phyloP scores from a whole-genome alignment of 2,888 invertebrate genomes.

The Polietes domitor region DNA sequence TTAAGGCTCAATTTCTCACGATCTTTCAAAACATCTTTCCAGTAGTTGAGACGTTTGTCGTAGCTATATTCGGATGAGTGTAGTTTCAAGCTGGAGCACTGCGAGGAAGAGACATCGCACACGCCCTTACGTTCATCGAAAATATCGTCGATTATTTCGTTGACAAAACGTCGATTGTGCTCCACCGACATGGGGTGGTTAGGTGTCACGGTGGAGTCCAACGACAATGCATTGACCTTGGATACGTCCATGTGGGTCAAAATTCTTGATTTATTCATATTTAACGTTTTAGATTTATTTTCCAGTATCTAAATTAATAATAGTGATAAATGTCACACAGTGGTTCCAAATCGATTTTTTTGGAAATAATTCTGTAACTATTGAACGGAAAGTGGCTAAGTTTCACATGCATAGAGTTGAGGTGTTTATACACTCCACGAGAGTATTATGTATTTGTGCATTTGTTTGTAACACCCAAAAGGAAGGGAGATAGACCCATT shows the following conservation, averaged over 20 bases:
- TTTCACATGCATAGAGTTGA: too few relatives aligned
- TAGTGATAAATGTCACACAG: too few relatives aligned
- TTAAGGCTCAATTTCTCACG: slow-evolving; percentile 67
- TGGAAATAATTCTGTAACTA: too few relatives aligned
- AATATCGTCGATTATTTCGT: slow-evolving; percentile 70
- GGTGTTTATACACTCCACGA: too few relatives aligned
- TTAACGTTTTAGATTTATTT: background rate
- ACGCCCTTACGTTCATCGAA: slow-evolving; percentile 72
- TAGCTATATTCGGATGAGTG: slow-evolving; percentile 59
- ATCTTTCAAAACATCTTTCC: slow-evolving; percentile 72
- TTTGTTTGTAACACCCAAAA: too few relatives aligned
- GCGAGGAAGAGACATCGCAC: slow-evolving; percentile 71
- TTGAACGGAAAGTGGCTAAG: too few relatives aligned
- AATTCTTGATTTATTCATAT: background rate
- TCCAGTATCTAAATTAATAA: too few relatives aligned
- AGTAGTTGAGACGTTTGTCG: slow-evolving; percentile 74
- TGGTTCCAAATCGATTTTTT: too few relatives aligned
- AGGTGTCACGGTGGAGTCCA: slow-evolving; percentile 25
- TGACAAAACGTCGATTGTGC: slow-evolving; percentile 62
- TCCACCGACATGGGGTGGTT: slow-evolving; percentile 38
- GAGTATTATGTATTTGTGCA: too few relatives aligned
- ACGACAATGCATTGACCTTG: slow-evolving; percentile 56
- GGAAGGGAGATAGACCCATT: too few relatives aligned
- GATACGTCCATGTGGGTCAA: slow-evolving; percentile 28
- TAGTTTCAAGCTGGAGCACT: slow-evolving; percentile 62